phyloP scores from a whole-genome alignment of 2,888 invertebrate genomes.

The Labia minor region DNA sequence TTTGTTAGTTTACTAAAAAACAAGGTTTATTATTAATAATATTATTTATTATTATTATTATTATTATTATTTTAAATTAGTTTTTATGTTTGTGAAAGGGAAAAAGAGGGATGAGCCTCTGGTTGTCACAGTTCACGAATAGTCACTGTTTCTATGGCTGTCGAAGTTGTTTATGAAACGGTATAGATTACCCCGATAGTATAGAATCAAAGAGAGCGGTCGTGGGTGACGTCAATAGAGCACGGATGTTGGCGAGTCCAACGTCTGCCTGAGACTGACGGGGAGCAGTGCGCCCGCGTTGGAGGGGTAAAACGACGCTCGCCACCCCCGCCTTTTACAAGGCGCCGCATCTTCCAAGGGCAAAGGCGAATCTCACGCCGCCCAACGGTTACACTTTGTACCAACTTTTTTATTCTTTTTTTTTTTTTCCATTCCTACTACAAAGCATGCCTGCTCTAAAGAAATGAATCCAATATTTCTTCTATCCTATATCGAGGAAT shows the following conservation, averaged over 20 bases:
- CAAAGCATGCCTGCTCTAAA: too few species aligned
- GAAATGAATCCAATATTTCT: too few species aligned
- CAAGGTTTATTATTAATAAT: background rate
- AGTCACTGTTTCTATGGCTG: background rate
- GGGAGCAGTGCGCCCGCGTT: background rate
- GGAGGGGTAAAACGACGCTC: conserved; percentile 4
- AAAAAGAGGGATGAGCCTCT: too few species aligned
- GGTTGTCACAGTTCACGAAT: background rate
- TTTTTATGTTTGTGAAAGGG: too few species aligned
- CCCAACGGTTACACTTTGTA: background rate
- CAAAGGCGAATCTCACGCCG: background rate
- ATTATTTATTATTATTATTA: too few species aligned
- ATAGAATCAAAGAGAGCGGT: background rate
- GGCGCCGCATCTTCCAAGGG: background rate
- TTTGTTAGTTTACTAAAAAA: background rate
- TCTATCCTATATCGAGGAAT: too few species aligned
- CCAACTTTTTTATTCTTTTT: background rate
- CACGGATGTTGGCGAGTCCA: background rate
- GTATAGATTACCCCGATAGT: background rate
- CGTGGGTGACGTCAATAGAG: too few species aligned
- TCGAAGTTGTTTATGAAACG: too few species aligned
- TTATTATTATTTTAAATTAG: too few species aligned
- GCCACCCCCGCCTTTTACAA: background rate
- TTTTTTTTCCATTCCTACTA: too few species aligned
- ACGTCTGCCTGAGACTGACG: background rate